Evolutionary conservation across 2,888 invertebrate species (phyloP), one percentile per base, ranked within the genome.

Genomic region (Meghimatium bilineatum): DNA sequence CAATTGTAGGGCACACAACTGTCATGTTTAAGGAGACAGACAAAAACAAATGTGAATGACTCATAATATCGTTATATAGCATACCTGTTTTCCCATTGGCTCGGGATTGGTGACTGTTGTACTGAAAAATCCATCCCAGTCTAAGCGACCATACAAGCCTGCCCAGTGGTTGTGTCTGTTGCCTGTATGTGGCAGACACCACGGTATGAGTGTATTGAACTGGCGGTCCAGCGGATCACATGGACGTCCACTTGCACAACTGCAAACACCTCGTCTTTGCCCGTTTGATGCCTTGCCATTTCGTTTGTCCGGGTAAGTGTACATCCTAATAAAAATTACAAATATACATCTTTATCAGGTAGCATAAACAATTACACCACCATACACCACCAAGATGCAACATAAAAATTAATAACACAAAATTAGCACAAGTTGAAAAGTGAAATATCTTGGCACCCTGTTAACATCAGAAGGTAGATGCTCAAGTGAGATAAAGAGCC

Each of bases 151-250:
- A 91, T 97, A 97, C 60, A 97, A 95, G 0, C 97, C 97, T 0
- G 96, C 95, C 97, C 97, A 97, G 94, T 97, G 95, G 94, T 97
- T 96, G 93, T 97, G 97, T 32, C 97, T 93, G 94, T 97, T 97
- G 77, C 95, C 97, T 1, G 97, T 97, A 93, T 97, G 97, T 20
- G 97, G 97, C 88, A 97, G 94, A 91, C 97, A 97, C 97, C 97
- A 97, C 0, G 97, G 97, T 81, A 97, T 96, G 86, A 97, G 94
- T 8, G 97, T 97, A 93, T 96, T 96, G 93, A 96, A 96, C 94
- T 97, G 97, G 85, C 96, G 95, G 93, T 96, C 96, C 86, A 94
- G 93, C 0, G 96, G 95, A 90, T 96, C 95, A 93, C 97, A 97
- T 0, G 94, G 72, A 38, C 90, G 90, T 10, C 95, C 94, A 76